Base-by-base conservation (phyloP, 2,797 vertebrate genomes). In the Sebastolobus alascanus region DNA sequence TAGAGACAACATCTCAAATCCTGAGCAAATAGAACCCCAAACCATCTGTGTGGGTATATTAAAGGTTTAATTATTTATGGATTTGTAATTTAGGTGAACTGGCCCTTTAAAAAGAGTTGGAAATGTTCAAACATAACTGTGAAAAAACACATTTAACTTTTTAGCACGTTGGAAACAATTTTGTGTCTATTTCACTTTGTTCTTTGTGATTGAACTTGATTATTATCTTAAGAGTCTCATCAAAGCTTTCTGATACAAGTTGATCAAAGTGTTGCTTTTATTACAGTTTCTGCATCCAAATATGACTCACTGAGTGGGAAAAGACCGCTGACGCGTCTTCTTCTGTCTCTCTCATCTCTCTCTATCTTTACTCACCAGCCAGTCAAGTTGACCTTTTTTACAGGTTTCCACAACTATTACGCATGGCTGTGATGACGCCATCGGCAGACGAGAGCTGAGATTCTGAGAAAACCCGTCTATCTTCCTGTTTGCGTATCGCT, bases 381-480 rank as follows among this genome's bases (percentile, higher is more conserved):
- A 13, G 5, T 20, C 6, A 5, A 20, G 5, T 1, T 63, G 82
- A 75, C 73, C 59, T 63, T 22, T 22, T 22, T 65, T 18, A 43
- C 33, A 14, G 5, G 12, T 27, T n/a, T 46, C 2, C 52, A 2
- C 16, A 31, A 40, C 54, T 11, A 46, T 80, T 55, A 77, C 82
- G 61, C 78, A 63, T 31, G 3, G 25, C 29, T 20, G 37, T 13
- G 29, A 64, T 89, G 88, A 91, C 85, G 79, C 56, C 31, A 14
- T 16, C 7, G 1, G 11, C 22, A 79, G 31, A 61, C 12, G 43
- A 82, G 83, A 55, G 27, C 6, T 54, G 56, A 85, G 77, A 79
- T 4, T 27, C 13, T 29, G 5, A 29, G 2, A 6, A 5, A 33
- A 55, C 27, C 7, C 0, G 8, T 25, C 0, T 11, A 1, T 61